These are phyloP conservation scores for Larimichthys crocea DNA, from an alignment of 2,113 vertebrate species.

Conservation along the genomic window DNA sequence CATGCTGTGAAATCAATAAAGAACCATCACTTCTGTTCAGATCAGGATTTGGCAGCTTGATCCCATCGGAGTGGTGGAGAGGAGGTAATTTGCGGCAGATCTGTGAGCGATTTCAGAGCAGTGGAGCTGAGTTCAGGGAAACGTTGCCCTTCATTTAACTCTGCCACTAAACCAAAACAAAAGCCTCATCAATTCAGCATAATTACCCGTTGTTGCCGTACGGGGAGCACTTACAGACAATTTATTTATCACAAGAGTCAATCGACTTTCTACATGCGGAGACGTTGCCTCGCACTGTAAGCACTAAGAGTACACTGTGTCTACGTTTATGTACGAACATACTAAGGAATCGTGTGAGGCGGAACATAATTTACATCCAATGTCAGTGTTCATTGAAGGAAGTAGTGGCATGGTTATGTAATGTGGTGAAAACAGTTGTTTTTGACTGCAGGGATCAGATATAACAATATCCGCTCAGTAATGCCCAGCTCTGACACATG, in stretches of 20 bases:
- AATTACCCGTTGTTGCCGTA: conserved; percentile 65
- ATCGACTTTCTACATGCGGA: conserved; percentile 20
- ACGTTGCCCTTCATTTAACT: conserved; percentile 70
- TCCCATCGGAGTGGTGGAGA: conserved; percentile 26
- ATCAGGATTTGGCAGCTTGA: conserved; percentile 46
- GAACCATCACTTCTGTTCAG: conserved; percentile 49
- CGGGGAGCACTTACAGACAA: conserved; percentile 60
- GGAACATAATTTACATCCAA: background rate
- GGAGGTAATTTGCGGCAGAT: conserved; percentile 51
- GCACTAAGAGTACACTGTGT: conserved; percentile 10
- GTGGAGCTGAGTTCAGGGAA: conserved; percentile 51
- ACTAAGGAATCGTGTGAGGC: background rate
- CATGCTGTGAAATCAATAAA: conserved; percentile 54
- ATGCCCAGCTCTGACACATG: background rate
- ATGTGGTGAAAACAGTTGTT: background rate
- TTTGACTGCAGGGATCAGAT: background rate
- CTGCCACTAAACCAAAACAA: conserved; percentile 71
- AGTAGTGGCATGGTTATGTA: background rate
- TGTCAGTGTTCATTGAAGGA: conserved; percentile 10
- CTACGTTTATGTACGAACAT: background rate
- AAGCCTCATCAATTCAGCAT: conserved; percentile 72
- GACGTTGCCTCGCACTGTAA: conserved; percentile 23
- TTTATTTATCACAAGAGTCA: conserved; percentile 66
- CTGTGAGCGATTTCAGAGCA: conserved; percentile 45
- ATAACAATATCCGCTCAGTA: background rate